A percentile compares a stretch with the other conserved stretches of the same genome.
phyloP scores from a whole-genome alignment of 1,140 invertebrate genomes.

The Drosophila jambulina region DNA sequence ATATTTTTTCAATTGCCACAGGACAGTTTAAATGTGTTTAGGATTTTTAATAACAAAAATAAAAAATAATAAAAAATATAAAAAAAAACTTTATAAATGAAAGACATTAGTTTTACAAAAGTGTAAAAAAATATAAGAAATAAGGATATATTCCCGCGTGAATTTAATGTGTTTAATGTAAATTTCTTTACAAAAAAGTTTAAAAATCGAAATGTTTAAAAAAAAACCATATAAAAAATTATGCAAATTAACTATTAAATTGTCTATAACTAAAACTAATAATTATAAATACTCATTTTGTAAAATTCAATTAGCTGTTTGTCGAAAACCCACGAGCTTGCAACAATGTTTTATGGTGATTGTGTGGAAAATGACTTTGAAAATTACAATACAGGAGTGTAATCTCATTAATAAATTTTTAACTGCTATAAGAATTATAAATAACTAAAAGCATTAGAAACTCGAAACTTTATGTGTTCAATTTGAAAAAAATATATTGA shows the following conservation, averaged over 20 bases:
- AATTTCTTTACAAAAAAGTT: neutral
- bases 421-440: neutral
- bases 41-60: neutral
- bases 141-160: neutral
- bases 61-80: neutral
- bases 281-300: neutral
- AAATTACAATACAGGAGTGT: neutral
- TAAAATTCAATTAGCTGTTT: neutral
- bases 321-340: neutral
- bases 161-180: neutral
- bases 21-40: neutral
- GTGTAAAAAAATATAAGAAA: neutral
- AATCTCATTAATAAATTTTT: neutral
- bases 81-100: neutral
- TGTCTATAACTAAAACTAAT: no score
- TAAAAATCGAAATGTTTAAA: neutral
- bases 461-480: neutral
- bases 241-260: no score
- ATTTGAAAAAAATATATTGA: neutral
- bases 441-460: neutral
- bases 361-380: neutral
- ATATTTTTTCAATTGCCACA: neutral
- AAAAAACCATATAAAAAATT: neutral
- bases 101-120: neutral
- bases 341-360: neutral